Evolutionary conservation across 2,888 invertebrate species (phyloP).

Genomic region (Platycheirus rosarum): DNA sequence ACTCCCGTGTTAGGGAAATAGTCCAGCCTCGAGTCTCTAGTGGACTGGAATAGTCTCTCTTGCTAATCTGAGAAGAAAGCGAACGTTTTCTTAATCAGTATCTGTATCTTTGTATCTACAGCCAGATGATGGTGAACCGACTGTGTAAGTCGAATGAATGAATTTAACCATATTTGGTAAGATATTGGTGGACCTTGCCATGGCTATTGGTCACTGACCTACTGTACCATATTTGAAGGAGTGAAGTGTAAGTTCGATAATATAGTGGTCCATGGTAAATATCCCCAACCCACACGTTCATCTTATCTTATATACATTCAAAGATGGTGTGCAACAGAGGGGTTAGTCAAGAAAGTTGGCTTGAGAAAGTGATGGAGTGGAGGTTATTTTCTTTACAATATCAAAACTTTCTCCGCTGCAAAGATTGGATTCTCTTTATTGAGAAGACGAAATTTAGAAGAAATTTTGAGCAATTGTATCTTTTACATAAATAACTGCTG

Average conservation of each 20-base stretch:
- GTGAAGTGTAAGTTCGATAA: neutral
- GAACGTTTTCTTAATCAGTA: slow-evolving; percentile 43
- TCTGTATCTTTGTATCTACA: too few species aligned
- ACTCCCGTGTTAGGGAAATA: slow-evolving; percentile 11
- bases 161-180: slow-evolving; percentile 66
- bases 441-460: slow-evolving; percentile 3
- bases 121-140: slow-evolving; percentile 5
- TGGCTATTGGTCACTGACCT: slow-evolving; percentile 55
- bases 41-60: slow-evolving; percentile 35
- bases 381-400: slow-evolving; percentile 6
- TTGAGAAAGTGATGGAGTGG: slow-evolving; percentile 15
- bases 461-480: neutral
- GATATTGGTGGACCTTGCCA: slow-evolving; percentile 51
- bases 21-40: neutral
- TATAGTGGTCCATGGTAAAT: slow-evolving; percentile 14
- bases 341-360: slow-evolving; percentile 17
- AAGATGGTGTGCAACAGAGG: slow-evolving; percentile 5
- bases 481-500: neutral
- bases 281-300: too few species aligned
- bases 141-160: slow-evolving; percentile 19
- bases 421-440: slow-evolving; percentile 19
- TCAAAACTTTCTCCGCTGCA: slow-evolving; percentile 19
- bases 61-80: slow-evolving; percentile 60
- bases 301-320: too few species aligned
- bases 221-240: slow-evolving; percentile 53